Evolutionary conservation across 1,140 invertebrate species (phyloP), one percentile per base, ranked within the genome.

Genomic region (Caenorhabditis tropicalis): DNA sequence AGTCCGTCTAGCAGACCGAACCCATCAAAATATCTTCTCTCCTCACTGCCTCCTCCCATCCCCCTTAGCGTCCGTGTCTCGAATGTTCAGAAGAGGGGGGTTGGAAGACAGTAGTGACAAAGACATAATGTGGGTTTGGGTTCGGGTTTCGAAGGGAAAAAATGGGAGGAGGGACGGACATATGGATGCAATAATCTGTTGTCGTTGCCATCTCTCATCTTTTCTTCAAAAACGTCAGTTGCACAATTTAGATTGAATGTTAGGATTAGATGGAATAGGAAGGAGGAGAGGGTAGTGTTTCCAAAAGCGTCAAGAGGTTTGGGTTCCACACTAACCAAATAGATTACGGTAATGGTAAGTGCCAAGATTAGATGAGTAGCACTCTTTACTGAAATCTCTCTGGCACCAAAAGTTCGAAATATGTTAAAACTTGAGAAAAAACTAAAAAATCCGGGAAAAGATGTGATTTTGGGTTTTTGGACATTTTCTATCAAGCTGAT

Each of bases 181-280:
- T 74, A 74, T 74, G 65, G 65, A 74, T 74, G 65, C 65, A 74
- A 74, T 74, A 74, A 74, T 74, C 65, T 74, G 65, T 74, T 74
- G 65, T 74, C 65, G 65, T 74, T 74, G 65, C 65, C 65, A 74
- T 74, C 65, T 74, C 65, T 74, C 65, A 74, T 74, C 65, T 74
- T 74, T 74, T 74, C 65, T 43, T 74, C 36, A 74, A 74, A 74
- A 74, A 74, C 65, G 65, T 46, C 65, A 74, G 65, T 74, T 74
- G 65, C 65, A 74, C 65, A 74, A 74, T 74, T 74, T 74, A 74
- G 65, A 74, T 74, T 74, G 65, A 74, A 74, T 74, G 65, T 74
- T 74, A 43, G 65, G 65, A 74, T 74, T 74, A 74, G 65, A 74
- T 74, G 19, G 15, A 65, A 65, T 31, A 36, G 60, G 31, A 70